Evolutionary conservation across 2,113 vertebrate genomes (phyloP), one percentile per base, ranked within the genome.

Genomic region (Antigone vipio): DNA sequence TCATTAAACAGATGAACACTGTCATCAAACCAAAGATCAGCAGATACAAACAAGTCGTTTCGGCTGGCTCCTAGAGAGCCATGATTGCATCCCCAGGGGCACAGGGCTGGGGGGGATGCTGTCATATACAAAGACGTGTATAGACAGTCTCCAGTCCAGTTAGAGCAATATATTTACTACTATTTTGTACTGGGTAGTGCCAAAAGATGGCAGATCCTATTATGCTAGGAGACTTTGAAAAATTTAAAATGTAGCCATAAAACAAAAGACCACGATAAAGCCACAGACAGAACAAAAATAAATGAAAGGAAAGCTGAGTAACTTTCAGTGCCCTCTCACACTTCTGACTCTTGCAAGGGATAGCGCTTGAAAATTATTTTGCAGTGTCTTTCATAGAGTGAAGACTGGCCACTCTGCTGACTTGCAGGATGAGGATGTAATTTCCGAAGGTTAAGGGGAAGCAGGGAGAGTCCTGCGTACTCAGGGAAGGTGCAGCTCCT

Each of bases 21-120:
- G 78, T 40, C 94, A 73, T 67, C 84, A 91, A 89, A 95, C 34
- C 71, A 72, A 86, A 91, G 86, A 95, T 78, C 86, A 94, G 81
- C 50, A 88, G 89, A 89, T 55, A 79, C 74, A 92, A 95, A 88
- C 87, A 85, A 87, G 45, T 56, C 0, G 0, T 96, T 91, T 87
- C 66, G 86, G 38, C 60, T 59, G 88, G 78, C 79, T 96, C 68
- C 90, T 92, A 27, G 72, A 64, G 55, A 84, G 83, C 68, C 35
- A 8, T 40, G 76, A 90, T 71, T 94, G 52, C n/a, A 75, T 75
- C 40, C 88, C 76, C 58, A 66, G 22, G 72, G 79, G 68, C 60
- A 44, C 0, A 0, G 64, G 26, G 6, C 14, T 9, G 42, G 20
- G 66, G 27, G 50, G 50, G 52, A 27, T 14, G 14, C 40, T 80